Conservation (phyloP, 2,113 vertebrate species). For the Numenius arquata region DNA sequence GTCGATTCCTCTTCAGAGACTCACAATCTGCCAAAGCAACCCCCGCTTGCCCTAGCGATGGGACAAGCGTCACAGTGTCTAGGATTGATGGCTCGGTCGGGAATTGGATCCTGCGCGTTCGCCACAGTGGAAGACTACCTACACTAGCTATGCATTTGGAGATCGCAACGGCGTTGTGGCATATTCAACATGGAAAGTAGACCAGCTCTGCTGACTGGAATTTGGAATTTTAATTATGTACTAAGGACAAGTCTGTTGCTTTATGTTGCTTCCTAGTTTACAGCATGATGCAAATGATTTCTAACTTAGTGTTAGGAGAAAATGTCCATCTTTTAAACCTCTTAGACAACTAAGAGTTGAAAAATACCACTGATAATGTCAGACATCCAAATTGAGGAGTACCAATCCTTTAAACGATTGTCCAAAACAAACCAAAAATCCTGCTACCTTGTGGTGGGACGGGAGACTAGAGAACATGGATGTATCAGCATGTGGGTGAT, state of each 20-base stretch:
- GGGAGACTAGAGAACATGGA: constrained; percentile 58
- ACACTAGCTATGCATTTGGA: constrained; percentile 86
- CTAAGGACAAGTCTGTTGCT: constrained; percentile 86
- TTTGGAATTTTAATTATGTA: constrained; percentile 80
- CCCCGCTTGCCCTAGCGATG: constrained; percentile 92
- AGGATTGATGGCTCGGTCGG: constrained; percentile 95
- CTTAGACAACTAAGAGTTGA: constrained; percentile 78
- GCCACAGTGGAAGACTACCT: constrained; percentile 98
- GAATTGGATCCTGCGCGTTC: constrained; percentile 94
- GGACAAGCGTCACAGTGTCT: constrained; percentile 96
- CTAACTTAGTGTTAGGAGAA: constrained; percentile 84
- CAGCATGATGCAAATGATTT: constrained; percentile 92
- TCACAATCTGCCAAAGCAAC: constrained; percentile 99
- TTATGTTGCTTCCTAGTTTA: constrained; percentile 93
- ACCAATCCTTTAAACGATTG: constrained; percentile 68
- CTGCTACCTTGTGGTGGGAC: constrained; percentile 64
- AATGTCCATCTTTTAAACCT: constrained; percentile 80
- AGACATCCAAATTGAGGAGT: constrained; percentile 70
- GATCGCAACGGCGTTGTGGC: constrained; percentile 48
- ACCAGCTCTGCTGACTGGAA: constrained; percentile 79
- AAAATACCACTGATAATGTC: constrained; percentile 71
- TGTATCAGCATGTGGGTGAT: constrained; percentile 77
- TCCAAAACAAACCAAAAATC: constrained; percentile 77
- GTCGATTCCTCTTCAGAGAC: constrained; percentile 79
- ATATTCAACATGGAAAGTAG: constrained; percentile 68